These are phyloP conservation scores for Limenitis camilla DNA, from an alignment of 2,888 invertebrate genomes.

Conservation along the genomic window DNA sequence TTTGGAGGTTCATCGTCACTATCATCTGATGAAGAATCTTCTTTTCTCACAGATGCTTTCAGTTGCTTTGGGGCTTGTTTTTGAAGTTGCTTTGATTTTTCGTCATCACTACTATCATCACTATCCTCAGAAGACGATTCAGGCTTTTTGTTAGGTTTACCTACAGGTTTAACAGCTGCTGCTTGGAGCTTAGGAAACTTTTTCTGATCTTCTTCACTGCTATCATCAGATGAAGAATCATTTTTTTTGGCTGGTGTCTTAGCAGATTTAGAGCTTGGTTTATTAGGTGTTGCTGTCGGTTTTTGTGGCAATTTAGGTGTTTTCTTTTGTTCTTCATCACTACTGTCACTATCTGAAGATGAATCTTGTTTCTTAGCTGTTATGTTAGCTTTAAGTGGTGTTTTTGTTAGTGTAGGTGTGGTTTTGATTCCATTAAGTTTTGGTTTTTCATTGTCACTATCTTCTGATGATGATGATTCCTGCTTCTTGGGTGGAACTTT, in stretches of 20 bases:
- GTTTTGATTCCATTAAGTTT: conserved; percentile 15
- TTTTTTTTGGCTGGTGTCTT: conserved; percentile 39
- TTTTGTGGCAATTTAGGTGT: conserved; percentile 23
- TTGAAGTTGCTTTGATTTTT: conserved; percentile 26
- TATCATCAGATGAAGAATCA: conserved; percentile 36
- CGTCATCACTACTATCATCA: conserved; percentile 51
- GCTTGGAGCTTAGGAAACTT: conserved; percentile 26
- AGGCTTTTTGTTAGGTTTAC: conserved; percentile 25
- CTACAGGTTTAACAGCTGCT: conserved; percentile 26
- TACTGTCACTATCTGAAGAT: conserved; percentile 34
- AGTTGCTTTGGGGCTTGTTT: conserved; percentile 27
- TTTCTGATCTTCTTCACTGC: conserved; percentile 36
- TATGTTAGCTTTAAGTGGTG: conserved; percentile 23
- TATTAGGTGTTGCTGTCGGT: conserved; percentile 24
- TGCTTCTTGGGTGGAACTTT: conserved; percentile 12
- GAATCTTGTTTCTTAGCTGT: conserved; percentile 24
- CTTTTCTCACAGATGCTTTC: conserved; percentile 38
- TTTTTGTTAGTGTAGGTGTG: conserved; percentile 7
- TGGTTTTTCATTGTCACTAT: conserved; percentile 47
- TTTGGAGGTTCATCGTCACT: conserved; percentile 45
- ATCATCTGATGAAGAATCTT: conserved; percentile 45
- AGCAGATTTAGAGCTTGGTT: too few relatives aligned
- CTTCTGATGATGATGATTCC: conserved; percentile 41
- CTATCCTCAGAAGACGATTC: conserved; percentile 50
- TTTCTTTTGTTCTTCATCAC: conserved; percentile 29